These are phyloP conservation scores for Ibidorhyncha struthersii DNA, from an alignment of 2,113 vertebrate species.

Conservation along the genomic window DNA sequence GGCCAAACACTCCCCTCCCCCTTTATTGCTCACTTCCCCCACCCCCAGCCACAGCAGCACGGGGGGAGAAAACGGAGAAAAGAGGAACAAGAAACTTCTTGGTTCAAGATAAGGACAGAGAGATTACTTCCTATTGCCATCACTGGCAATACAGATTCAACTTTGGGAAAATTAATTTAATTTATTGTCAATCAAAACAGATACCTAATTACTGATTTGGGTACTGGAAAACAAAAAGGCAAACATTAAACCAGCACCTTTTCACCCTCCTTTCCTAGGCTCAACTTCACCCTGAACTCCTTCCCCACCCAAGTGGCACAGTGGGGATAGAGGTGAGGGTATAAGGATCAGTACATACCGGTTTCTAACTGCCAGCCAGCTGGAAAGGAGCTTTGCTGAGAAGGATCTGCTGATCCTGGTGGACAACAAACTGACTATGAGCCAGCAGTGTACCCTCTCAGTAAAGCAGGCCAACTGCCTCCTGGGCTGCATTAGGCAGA, in stretches of 20 bases:
- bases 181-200: neutral
- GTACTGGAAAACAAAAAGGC: neutral
- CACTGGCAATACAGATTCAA: neutral
- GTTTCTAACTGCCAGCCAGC: neutral
- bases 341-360: neutral
- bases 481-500: neutral
- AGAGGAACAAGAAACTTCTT: neutral
- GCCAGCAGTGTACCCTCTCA: neutral
- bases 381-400: neutral
- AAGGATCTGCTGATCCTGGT: neutral
- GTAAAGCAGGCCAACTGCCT: neutral
- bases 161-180: neutral
- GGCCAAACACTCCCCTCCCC: neutral
- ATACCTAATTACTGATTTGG: neutral
- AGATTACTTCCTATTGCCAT: neutral
- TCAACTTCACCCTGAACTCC: neutral
- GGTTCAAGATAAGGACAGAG: neutral
- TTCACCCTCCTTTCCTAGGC: neutral
- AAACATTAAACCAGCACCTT: neutral
- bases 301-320: neutral
- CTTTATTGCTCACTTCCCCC: neutral
- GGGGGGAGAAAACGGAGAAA: neutral
- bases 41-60: fast-evolving
- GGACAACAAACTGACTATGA: neutral
- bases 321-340: neutral